These are phyloP conservation scores for Nicator chloris DNA, from an alignment of 2,113 vertebrate genomes.

Conservation along the genomic window DNA sequence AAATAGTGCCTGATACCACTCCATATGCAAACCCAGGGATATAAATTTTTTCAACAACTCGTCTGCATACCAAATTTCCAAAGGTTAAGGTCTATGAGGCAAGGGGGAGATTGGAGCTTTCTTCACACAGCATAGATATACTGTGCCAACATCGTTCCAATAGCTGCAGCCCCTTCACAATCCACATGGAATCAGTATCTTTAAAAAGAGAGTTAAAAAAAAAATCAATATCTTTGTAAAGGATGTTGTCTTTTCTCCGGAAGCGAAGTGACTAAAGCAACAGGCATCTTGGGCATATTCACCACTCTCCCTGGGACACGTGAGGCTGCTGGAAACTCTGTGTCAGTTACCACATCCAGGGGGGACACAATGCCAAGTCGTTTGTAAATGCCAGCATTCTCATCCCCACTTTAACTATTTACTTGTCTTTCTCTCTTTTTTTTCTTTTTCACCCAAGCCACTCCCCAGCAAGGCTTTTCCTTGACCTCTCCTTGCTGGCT, in stretches of 20 bases:
- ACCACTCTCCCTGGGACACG: background rate
- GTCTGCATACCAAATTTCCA: background rate
- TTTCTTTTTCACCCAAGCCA: background rate
- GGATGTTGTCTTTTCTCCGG: background rate
- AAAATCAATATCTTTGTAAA: background rate
- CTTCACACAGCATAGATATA: background rate
- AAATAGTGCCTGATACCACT: background rate
- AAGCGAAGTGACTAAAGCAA: slow-evolving; percentile 43
- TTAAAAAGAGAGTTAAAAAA: background rate
- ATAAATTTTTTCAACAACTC: background rate
- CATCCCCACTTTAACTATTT: background rate
- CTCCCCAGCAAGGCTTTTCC: background rate
- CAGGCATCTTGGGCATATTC: slow-evolving; percentile 14
- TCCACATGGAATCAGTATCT: accelerated
- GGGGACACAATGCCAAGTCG: background rate
- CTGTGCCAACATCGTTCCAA: accelerated
- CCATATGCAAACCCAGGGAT: background rate
- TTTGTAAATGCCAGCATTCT: background rate
- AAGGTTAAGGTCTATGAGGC: background rate
- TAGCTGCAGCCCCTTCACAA: background rate
- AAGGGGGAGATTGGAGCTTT: no score
- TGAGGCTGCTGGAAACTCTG: slow-evolving; percentile 41
- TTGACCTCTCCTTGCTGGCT: background rate
- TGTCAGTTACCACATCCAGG: background rate
- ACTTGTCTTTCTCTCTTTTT: background rate